Conservation (phyloP, 2,797 vertebrate species). For the Poecilia gillii region DNA sequence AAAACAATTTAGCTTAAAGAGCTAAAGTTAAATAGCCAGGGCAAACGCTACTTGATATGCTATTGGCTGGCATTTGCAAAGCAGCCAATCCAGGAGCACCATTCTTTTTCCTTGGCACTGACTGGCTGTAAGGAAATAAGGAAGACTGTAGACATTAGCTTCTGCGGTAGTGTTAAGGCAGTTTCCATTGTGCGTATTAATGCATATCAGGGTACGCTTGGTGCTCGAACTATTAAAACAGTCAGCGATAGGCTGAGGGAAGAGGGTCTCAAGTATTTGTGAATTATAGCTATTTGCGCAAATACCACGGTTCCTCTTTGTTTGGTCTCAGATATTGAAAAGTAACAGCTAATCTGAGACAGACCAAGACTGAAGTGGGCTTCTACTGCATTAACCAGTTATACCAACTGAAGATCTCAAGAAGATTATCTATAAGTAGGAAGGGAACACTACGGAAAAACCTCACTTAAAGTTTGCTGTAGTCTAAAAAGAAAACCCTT, state of each 20-base stretch:
- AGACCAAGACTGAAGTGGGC: background rate
- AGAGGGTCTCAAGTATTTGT: too few relatives aligned
- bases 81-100: too few relatives aligned
- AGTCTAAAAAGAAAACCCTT: background rate
- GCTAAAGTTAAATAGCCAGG: background rate
- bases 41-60: background rate
- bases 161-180: too few relatives aligned
- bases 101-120: too few relatives aligned
- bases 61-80: too few relatives aligned
- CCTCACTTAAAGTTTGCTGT: background rate
- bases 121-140: too few relatives aligned
- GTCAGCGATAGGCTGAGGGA: too few relatives aligned
- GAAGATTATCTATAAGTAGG: background rate
- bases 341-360: background rate
- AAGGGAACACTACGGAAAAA: background rate
- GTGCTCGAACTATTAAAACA: too few relatives aligned
- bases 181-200: too few relatives aligned
- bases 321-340: background rate
- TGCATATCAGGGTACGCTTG: too few relatives aligned
- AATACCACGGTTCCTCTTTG: too few relatives aligned
- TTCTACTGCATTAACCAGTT: background rate
- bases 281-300: background rate
- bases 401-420: background rate
- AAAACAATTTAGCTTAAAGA: background rate
- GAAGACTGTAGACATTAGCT: too few relatives aligned